Evolutionary conservation across 2,797 vertebrate species (phyloP), one percentile per base, ranked within the genome.

Genomic region (Malurus leucopterus): DNA sequence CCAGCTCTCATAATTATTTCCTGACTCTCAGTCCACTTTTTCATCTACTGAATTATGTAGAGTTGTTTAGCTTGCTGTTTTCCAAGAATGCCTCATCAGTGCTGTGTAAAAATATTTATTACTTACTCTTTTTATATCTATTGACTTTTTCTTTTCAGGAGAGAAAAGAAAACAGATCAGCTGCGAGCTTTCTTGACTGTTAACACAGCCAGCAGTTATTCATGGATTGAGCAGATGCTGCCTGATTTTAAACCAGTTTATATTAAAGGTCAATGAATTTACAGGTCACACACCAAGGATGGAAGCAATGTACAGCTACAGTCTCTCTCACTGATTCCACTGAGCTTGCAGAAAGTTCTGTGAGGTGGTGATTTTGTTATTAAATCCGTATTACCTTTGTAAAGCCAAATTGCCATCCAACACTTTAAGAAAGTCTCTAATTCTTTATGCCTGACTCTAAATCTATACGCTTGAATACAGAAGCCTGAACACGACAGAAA

Each of bases 11-110:
- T 89, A 93, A 92, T 95, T 92, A 94, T 91, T 93, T 95, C 91
- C 92, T 93, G 92, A 93, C 74, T 92, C 80, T 78, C 64, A 65
- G 91, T 92, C 87, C 80, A 82, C 86, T 94, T 64, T 77, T 81
- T 76, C 62, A 93, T 89, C 87, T 71, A 8, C 85, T 91, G 91
- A 93, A 94, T 93, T 92, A 91, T 86, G 87, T 8, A 80, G 87
- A 93, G 62, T 89, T 94, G 92, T 95, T 93, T 93, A 93, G 91
- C 74, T 95, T 94, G 92, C 91, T 84, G 82, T 94, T 95, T 93
- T 81, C 88, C 83, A 94, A 93, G 92, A 94, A 95, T 95, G 93
- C 87, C 91, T 95, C 93, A 94, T 95, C 93, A 94, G 92, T 86
- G 85, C 77, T 84, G 50, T 53, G 83, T 51, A 86, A 90, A 93